Evolutionary conservation across 2,888 invertebrate species (phyloP).

Genomic region (Toxonevra muliebris): DNA sequence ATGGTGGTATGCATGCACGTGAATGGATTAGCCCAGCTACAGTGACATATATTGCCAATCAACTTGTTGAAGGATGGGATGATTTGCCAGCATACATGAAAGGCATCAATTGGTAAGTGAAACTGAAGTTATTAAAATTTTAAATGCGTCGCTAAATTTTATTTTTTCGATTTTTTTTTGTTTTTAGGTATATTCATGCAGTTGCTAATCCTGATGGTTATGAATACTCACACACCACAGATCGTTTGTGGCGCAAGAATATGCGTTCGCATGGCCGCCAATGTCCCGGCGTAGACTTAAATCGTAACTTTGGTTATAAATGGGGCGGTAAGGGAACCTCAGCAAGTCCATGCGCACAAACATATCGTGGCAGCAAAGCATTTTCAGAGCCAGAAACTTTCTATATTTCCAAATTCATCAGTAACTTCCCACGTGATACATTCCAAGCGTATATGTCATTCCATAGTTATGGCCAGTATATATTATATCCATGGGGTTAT

Average conservation of each 20-base stretch:
- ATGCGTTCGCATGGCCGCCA: constrained; percentile 68
- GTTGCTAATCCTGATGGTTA: constrained; percentile 88
- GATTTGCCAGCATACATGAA: constrained; percentile 73
- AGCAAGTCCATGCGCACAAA: constrained; percentile 82
- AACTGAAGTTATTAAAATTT: neutral
- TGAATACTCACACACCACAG: constrained; percentile 81
- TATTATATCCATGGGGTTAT: constrained; percentile 89
- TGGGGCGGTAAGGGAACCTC: constrained; percentile 90
- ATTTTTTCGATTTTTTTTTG: constrained; percentile 30
- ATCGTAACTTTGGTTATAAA: constrained; percentile 87
- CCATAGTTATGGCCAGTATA: constrained; percentile 87
- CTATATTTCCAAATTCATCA: constrained; percentile 71
- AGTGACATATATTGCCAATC: constrained; percentile 79
- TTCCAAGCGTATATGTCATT: constrained; percentile 80
- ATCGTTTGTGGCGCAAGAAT: constrained; percentile 87
- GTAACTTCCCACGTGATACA: constrained; percentile 65
- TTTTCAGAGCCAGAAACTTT: constrained; percentile 89
- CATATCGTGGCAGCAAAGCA: constrained; percentile 78
- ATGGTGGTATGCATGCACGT: constrained; percentile 85
- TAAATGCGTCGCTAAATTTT: neutral
- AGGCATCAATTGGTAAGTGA: constrained; percentile 79
- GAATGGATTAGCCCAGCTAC: constrained; percentile 90
- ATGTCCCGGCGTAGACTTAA: constrained; percentile 83
- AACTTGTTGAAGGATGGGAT: constrained; percentile 75
- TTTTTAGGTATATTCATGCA: constrained; percentile 75